Percentiles rank a stretch among this genome's conserved stretches.
These are phyloP conservation scores for Archips crataeganus DNA, from an alignment of 2,888 invertebrate species.

Conservation along the genomic window DNA sequence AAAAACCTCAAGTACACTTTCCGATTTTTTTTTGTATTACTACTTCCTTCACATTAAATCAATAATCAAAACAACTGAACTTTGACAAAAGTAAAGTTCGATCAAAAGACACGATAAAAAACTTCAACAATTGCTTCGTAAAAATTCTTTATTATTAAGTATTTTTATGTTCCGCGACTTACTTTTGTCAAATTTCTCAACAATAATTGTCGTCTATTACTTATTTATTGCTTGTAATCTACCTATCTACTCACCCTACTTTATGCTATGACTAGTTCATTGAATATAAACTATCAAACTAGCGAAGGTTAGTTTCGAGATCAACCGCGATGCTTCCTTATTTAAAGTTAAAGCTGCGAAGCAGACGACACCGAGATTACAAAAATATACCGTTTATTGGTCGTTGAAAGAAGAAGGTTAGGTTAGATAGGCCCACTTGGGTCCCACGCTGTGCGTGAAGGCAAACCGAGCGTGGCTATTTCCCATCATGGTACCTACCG, in stretches of 20 bases:
- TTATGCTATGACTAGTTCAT: constrained; percentile 55
- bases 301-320: constrained; percentile 47
- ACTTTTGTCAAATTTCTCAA: constrained; percentile 73
- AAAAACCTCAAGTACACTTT: constrained; percentile 66
- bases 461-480: neutral
- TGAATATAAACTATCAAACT: constrained; percentile 54
- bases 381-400: constrained; percentile 56
- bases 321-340: constrained; percentile 50
- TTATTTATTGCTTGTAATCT: constrained; percentile 77
- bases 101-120: constrained; percentile 56
- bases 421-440: constrained; percentile 6
- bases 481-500: neutral
- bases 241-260: constrained; percentile 70
- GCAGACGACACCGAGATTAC: constrained; percentile 62
- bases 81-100: constrained; percentile 71
- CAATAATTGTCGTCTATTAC: constrained; percentile 61
- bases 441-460: neutral
- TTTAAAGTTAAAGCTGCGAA: constrained; percentile 54
- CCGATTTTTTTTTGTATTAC: constrained; percentile 59
- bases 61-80: constrained; percentile 63
- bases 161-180: constrained; percentile 49
- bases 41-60: constrained; percentile 58
- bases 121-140: constrained; percentile 54
- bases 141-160: constrained; percentile 48
- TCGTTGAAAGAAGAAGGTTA: constrained; percentile 44